A percentile compares a stretch with the other conserved stretches of the same genome.
Evolutionary conservation across 2,113 vertebrate genomes (phyloP).

Genomic region (Erythrolamprus reginae): DNA sequence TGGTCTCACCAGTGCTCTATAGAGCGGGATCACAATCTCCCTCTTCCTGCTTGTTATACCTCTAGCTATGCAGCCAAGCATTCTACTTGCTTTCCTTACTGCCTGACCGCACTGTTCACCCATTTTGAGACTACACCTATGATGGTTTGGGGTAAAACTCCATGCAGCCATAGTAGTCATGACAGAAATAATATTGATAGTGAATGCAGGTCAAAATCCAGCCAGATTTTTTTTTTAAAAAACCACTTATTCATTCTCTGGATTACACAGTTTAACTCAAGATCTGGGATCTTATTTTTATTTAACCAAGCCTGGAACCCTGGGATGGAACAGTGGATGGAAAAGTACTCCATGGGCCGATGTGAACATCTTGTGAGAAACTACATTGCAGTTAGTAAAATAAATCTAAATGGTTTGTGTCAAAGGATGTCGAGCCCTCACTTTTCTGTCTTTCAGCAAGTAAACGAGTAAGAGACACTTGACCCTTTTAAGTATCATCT

Average conservation of each 20-base stretch:
- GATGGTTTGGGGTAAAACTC: background rate
- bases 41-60: too few relatives aligned
- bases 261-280: background rate
- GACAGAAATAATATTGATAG: background rate
- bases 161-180: background rate
- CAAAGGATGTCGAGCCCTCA: slow-evolving; percentile 10
- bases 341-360: background rate
- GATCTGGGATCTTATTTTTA: background rate
- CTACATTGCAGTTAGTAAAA: background rate
- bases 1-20: too few relatives aligned
- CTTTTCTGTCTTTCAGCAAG: slow-evolving; percentile 38
- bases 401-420: background rate
- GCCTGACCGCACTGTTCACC: too few relatives aligned
- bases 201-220: background rate
- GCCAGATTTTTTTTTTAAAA: background rate
- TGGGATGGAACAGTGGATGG: background rate
- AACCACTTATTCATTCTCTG: background rate
- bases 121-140: background rate
- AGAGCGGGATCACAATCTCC: too few relatives aligned
- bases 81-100: too few relatives aligned
- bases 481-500: slow-evolving; percentile 66
- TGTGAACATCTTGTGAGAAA: background rate
- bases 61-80: too few relatives aligned
- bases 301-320: background rate
- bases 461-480: slow-evolving; percentile 64